These are phyloP conservation scores for Potamilus streckersoni DNA, from an alignment of 1,140 invertebrate genomes.

Conservation along the genomic window DNA sequence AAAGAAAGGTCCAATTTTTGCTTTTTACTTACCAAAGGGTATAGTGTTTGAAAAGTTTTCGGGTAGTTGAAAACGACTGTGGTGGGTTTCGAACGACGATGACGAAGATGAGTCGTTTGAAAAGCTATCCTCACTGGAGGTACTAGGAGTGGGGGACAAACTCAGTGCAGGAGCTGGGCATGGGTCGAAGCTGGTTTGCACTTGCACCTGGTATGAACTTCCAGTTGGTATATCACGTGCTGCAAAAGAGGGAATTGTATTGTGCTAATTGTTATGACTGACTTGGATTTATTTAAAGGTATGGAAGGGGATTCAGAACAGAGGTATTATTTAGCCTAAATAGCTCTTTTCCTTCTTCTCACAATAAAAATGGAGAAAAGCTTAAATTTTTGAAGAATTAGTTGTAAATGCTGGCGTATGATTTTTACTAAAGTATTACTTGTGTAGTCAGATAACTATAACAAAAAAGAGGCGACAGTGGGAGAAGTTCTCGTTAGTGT, in stretches of 20 bases:
- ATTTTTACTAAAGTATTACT: too few species aligned
- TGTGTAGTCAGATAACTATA: too few species aligned
- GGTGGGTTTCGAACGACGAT: conserved; percentile 10
- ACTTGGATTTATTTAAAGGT: not conserved
- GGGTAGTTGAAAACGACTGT: not conserved
- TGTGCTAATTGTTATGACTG: not conserved
- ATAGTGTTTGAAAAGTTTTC: conserved; percentile 5
- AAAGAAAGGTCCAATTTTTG: conserved; percentile 1
- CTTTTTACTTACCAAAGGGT: not conserved
- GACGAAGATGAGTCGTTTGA: conserved; percentile 8
- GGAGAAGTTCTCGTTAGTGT: too few species aligned
- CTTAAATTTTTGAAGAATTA: too few species aligned
- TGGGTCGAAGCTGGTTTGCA: conserved; percentile 1
- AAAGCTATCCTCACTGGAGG: conserved; percentile 25
- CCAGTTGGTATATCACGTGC: conserved; percentile 15
- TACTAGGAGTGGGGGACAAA: conserved; percentile 39
- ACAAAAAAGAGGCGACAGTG: too few species aligned
- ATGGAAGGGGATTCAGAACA: not conserved
- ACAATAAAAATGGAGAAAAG: too few species aligned
- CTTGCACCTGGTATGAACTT: conserved; percentile 2
- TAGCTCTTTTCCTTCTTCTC: too few species aligned
- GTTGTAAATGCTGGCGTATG: too few species aligned
- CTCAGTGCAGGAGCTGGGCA: conserved; percentile 6
- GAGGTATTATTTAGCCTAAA: not conserved
- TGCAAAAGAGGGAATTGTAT: not conserved